Evolutionary conservation across 1,140 invertebrate species (phyloP), one percentile per base, ranked within the genome.

Genomic region (Capitella teleta): DNA sequence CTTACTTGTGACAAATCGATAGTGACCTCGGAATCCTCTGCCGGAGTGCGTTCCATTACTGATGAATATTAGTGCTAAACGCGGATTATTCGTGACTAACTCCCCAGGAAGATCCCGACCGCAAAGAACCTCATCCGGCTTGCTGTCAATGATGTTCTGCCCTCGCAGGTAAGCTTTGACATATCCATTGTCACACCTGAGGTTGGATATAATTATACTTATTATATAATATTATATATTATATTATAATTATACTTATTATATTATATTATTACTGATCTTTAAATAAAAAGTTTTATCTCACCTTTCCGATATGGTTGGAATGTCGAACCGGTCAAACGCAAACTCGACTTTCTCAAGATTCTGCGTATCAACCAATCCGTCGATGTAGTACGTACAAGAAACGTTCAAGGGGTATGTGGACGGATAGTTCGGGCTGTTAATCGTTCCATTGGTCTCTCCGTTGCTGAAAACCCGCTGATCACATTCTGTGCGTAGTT

Each of bases 301-400:
- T 40, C 25, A 40, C 38, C 21, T 18, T 40, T 18, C 38, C 21
- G 6, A 21, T 10, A 6, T 40, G n/a, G 38, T 21, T 14, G 88
- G 85, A 76, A 97, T 91, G 66, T 87, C 83, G 75, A 96, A 93
- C 63, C 80, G 80, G 40, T 80, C 76, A 73, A 97, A 95, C 59
- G 85, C 81, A 41, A 97, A 75, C 52, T 82, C 79, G 46, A 94
- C 90, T 70, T 89, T 81, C 73, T 97, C 92, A 61, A 96, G 79
- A 75, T 94, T 84, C 68, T 95, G 88, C 47, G 83, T 82, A 74
- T 95, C 90, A 75, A 94, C 87, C 78, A 95, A 84, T 55, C 90
- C 92, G 75, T 96, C 95, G 67, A 97, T 86, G 79, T 92, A 95
- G 78, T 96, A 96, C 72, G 86, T 84, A 78, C 93, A 96, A 54